phyloP scores from a whole-genome alignment of 2,113 vertebrate genomes.

The Corynorhinus townsendii region DNA sequence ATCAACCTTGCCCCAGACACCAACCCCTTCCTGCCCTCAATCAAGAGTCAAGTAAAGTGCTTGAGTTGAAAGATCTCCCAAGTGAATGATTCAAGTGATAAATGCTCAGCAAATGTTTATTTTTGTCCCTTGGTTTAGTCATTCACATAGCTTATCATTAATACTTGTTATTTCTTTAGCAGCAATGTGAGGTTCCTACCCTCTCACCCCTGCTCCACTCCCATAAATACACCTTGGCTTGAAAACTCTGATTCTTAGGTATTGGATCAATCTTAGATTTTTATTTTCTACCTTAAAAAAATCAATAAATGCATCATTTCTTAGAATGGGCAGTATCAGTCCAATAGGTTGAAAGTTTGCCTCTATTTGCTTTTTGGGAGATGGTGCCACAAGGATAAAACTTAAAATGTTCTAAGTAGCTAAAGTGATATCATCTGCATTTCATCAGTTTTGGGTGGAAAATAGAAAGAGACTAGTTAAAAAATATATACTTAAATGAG shows the following conservation, averaged over 20 bases:
- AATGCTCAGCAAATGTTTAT: background rate
- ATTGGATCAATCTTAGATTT: background rate
- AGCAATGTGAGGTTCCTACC: background rate
- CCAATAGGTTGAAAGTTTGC: background rate
- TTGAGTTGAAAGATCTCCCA: background rate
- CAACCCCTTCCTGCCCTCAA: background rate
- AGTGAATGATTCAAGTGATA: background rate
- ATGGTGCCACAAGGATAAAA: background rate
- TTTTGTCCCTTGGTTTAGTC: background rate
- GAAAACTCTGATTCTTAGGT: background rate
- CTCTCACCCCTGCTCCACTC: rapidly evolving
- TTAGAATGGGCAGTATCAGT: background rate
- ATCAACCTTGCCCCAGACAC: background rate
- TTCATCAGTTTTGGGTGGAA: background rate
- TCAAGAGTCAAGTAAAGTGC: background rate
- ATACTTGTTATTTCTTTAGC: background rate
- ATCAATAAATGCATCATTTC: background rate
- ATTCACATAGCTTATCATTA: background rate
- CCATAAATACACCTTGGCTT: background rate
- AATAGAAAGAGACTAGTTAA: background rate
- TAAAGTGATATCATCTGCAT: background rate
- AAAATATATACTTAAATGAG: background rate
- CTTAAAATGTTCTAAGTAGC: background rate
- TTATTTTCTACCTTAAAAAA: background rate
- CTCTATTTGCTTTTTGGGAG: background rate